Conservation (phyloP, 2,888 invertebrate genomes). For the Hyles lineata region DNA sequence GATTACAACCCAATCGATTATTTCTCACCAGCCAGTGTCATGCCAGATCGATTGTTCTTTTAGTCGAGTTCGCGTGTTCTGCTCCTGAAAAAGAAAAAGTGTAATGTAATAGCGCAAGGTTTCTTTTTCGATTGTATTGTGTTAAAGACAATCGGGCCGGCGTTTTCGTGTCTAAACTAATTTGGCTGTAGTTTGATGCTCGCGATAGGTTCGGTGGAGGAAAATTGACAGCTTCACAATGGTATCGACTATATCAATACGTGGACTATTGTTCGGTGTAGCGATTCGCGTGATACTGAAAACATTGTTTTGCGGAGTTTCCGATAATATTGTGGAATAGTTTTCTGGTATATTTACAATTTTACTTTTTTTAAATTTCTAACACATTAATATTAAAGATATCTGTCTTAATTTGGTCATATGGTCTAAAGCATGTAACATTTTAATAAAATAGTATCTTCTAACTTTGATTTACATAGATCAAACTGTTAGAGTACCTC, state of each 20-base stretch:
- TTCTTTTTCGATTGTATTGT: conserved; percentile 78
- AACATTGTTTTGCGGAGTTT: conserved; percentile 22
- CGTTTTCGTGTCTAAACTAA: conserved; percentile 83
- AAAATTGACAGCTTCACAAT: conserved; percentile 68
- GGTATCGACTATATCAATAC: conserved; percentile 47
- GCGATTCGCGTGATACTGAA: conserved; percentile 24
- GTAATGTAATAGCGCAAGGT: conserved; percentile 66
- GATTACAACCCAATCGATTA: conserved; percentile 34
- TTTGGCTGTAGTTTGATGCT: conserved; percentile 76
- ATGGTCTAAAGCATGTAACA: no score
- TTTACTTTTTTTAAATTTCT: not conserved
- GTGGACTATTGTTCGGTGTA: conserved; percentile 12
- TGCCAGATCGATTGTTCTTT: conserved; percentile 64
- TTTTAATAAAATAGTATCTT: no score
- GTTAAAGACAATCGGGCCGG: conserved; percentile 71
- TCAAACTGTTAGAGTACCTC: no score
- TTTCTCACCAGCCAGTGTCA: conserved; percentile 30
- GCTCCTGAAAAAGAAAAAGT: conserved; percentile 79
- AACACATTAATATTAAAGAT: no score
- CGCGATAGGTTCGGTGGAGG: conserved; percentile 73
- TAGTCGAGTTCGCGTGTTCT: conserved; percentile 65
- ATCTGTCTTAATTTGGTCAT: no score
- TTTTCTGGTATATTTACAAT: not conserved
- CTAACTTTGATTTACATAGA: no score
- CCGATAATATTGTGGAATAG: conserved; percentile 30